Base-by-base conservation (phyloP, 1,140 invertebrate species). In the Physella acuta region DNA sequence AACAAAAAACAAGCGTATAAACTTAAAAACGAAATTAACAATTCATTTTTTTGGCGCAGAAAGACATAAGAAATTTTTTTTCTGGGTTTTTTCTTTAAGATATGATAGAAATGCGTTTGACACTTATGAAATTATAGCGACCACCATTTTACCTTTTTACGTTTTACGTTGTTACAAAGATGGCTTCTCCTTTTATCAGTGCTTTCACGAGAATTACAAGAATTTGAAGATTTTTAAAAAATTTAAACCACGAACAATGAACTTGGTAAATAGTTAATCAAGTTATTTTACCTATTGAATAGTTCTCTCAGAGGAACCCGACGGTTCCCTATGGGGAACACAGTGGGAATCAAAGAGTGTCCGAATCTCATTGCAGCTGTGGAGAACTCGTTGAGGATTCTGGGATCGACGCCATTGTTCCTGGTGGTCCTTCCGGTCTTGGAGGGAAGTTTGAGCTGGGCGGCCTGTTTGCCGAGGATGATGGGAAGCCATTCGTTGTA, bases 401-500 rank as follows among this genome's bases (percentile, higher is more conserved):
- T 37, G 5, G 72, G 68, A 39, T 73, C 44, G 0, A 71, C 16
- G 17, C 36, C 51, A 2, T 36, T 51, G 33, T 71, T 61, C 5
- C 26, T 26, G n/a, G 34, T 33, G 4, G 60, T 4, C 20, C 33
- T 11, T 30, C 52, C 68, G 8, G 61, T 28, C 55, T 59, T 53
- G 17, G 68, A 64, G 4, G 33, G 26, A 14, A 65, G 56, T 33
- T 36, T 30, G 1, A 0, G 3, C 8, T 26, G 24, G 8, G 20
- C 16, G 16, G 28, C 49, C 24, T 26, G n/a, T 16, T 28, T n/a
- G 20, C 59, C 49, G 16, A 72, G 5, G 44, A 70, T 39, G 16
- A 70, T 26, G 30, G 68, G 68, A 4, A 73, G 62, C 52, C 60
- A 99, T 71, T 97, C 90, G 44, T 89, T 87, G 76, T 93, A 99